Conservation (phyloP, 2,888 invertebrate genomes). For the Himalopsyche japonica region DNA sequence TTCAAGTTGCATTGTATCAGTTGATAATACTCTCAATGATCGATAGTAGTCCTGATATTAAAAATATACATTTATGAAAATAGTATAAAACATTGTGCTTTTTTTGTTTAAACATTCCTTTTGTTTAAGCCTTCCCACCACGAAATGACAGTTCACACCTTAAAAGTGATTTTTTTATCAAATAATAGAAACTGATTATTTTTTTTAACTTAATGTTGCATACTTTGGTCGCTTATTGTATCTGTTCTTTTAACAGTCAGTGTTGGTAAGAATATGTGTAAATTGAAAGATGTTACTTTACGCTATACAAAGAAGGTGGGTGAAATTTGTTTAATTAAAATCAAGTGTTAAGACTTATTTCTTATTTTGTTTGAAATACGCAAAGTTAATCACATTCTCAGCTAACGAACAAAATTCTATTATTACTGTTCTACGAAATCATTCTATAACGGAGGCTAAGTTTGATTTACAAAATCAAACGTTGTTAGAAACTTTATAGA, state of each 20-base stretch:
- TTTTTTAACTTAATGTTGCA: neutral
- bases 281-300: neutral
- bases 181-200: too few species aligned
- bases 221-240: neutral
- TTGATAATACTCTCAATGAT: too few species aligned
- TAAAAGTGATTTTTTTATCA: too few species aligned
- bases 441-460: neutral
- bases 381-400: neutral
- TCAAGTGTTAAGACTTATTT: neutral
- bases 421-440: neutral
- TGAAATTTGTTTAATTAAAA: slow-evolving; percentile 15
- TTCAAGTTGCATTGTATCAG: too few species aligned
- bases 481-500: neutral
- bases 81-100: too few species aligned
- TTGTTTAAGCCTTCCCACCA: too few species aligned
- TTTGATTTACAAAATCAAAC: neutral
- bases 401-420: neutral
- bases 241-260: neutral
- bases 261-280: neutral
- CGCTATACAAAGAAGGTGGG: neutral
- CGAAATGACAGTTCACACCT: too few species aligned
- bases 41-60: too few species aligned
- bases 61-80: too few species aligned
- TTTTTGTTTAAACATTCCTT: too few species aligned
- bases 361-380: neutral